phyloP scores from a whole-genome alignment of 23 tunicate species.

The Clavelina lepadiformis region DNA sequence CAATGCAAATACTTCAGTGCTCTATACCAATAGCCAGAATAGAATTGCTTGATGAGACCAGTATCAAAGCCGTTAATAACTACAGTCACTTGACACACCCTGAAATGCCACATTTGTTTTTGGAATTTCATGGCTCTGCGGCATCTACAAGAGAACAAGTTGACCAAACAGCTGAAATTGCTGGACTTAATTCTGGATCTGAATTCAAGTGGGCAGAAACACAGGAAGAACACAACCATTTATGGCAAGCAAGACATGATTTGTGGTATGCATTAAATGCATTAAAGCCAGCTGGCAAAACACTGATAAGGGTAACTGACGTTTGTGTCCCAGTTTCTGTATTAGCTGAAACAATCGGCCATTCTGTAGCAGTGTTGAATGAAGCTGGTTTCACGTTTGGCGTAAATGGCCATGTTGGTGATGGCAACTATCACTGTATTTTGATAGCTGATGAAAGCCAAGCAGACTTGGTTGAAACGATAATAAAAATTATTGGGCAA shows the following conservation, averaged over 20 bases:
- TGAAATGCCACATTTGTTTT: conserved; percentile 50
- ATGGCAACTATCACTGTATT: conserved; percentile 91
- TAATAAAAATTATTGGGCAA: conserved; percentile 39
- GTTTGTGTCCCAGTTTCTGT: conserved; percentile 92
- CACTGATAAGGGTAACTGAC: conserved; percentile 69
- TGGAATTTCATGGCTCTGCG: conserved; percentile 93
- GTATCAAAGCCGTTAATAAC: conserved; percentile 59
- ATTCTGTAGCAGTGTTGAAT: conserved; percentile 18
- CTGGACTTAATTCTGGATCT: conserved; percentile 37
- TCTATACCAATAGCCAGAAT: conserved; percentile 80
- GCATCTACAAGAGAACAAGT: conserved; percentile 69
- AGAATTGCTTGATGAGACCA: conserved; percentile 58
- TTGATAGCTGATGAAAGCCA: conserved; percentile 32
- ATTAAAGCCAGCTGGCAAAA: conserved; percentile 41
- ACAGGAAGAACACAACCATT: conserved; percentile 55
- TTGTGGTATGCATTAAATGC: conserved; percentile 46
- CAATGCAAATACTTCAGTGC: conserved; percentile 58
- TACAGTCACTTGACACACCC: conserved; percentile 29
- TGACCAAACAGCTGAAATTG: conserved; percentile 38
- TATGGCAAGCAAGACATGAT: conserved; percentile 92
- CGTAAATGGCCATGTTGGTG: conserved; percentile 94
- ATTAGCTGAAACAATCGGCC: conserved; percentile 48
- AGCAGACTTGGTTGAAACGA: background rate
- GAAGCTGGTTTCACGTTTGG: conserved; percentile 18
- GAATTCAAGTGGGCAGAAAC: conserved; percentile 64